phyloP scores from a whole-genome alignment of 2,888 invertebrate species.

The Rhagonycha fulva region DNA sequence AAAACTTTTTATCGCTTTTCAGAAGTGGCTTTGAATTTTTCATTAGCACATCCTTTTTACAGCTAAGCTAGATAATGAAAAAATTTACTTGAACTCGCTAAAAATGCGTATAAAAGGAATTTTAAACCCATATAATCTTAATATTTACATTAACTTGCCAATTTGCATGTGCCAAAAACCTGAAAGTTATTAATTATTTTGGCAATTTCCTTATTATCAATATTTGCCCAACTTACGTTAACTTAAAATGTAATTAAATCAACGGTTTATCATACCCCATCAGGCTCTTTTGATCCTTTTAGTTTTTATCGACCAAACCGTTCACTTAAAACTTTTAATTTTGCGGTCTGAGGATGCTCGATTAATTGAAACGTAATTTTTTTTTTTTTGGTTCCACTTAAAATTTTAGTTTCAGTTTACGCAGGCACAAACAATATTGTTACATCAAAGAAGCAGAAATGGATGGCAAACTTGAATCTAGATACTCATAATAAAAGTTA shows the following conservation, averaged over 20 bases:
- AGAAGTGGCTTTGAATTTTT: constrained; percentile 16
- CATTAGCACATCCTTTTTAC: constrained; percentile 6
- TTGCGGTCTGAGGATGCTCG: not conserved
- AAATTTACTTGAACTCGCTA: not conserved
- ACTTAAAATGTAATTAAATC: not conserved
- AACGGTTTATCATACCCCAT: not conserved
- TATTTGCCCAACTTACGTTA: not conserved
- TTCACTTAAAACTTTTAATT: not conserved
- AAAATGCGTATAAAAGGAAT: not conserved
- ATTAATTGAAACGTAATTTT: not conserved
- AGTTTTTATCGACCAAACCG: not conserved
- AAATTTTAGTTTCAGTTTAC: not conserved
- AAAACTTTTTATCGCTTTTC: constrained; percentile 9
- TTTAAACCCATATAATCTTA: not conserved
- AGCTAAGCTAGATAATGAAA: constrained; percentile 11
- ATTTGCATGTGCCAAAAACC: not conserved
- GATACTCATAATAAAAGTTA: constrained; percentile 11
- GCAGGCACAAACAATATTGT: not conserved
- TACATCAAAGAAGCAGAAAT: not conserved
- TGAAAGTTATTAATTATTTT: not conserved
- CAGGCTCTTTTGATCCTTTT: not conserved
- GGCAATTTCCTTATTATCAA: not conserved
- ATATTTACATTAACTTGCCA: not conserved
- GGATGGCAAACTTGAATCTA: not conserved
- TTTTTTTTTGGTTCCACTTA: not conserved